phyloP scores from a whole-genome alignment of 2,888 invertebrate genomes.

The Troides helena region DNA sequence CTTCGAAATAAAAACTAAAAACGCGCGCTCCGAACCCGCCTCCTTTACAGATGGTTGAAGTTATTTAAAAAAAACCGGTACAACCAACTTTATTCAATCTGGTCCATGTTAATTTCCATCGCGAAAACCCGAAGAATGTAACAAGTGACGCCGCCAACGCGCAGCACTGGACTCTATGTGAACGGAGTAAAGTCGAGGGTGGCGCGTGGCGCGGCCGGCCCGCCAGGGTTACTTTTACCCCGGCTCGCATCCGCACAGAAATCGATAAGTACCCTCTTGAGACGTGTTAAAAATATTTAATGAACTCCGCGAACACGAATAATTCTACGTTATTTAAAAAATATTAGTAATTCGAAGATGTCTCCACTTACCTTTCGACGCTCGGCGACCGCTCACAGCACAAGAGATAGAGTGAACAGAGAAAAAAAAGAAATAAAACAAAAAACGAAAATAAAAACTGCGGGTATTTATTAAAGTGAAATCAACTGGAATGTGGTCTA shows the following conservation, averaged over 20 bases:
- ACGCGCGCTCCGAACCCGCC: no score
- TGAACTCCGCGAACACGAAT: constrained; percentile 14
- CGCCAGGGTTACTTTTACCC: constrained; percentile 51
- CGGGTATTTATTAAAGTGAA: constrained; percentile 34
- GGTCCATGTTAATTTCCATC: constrained; percentile 22
- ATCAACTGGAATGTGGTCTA: constrained; percentile 31
- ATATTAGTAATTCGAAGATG: neutral
- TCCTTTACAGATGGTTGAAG: constrained; percentile 5
- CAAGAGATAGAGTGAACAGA: constrained; percentile 40
- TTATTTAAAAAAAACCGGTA: constrained; percentile 10
- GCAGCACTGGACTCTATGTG: no score
- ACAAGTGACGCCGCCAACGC: constrained; percentile 9
- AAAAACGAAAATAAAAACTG: constrained; percentile 31
- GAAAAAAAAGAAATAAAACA: constrained; percentile 39
- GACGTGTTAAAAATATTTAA: constrained; percentile 43
- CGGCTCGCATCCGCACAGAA: constrained; percentile 47
- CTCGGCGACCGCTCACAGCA: constrained; percentile 46
- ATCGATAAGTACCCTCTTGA: constrained; percentile 50
- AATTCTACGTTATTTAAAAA: neutral
- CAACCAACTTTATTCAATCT: constrained; percentile 17
- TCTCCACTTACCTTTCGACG: constrained; percentile 55
- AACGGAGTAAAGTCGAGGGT: constrained; percentile 37
- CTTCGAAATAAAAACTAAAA: no score
- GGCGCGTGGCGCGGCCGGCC: constrained; percentile 30
- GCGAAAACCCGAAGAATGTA: constrained; percentile 7